These are phyloP conservation scores for Sturmia bella DNA, from an alignment of 2,888 invertebrate species.

Conservation along the genomic window DNA sequence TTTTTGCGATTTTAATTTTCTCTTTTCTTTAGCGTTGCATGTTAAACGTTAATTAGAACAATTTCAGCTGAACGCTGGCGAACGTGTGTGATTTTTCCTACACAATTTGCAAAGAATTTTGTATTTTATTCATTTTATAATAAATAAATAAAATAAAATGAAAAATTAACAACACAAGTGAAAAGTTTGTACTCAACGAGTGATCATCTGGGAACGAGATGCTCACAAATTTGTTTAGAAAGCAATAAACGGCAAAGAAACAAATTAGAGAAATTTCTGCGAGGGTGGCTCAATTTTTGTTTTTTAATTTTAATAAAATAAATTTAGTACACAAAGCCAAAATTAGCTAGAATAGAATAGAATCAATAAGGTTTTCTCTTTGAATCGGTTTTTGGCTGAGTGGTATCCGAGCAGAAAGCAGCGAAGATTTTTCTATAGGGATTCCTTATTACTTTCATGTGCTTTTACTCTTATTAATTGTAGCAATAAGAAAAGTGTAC, in stretches of 20 bases:
- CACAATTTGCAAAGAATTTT: conserved; percentile 56
- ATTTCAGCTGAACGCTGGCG: conserved; percentile 70
- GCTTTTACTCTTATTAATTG: too few species aligned
- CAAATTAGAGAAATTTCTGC: conserved; percentile 29
- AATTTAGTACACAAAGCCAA: too few species aligned
- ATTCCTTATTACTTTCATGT: too few species aligned
- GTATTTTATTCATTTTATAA: conserved; percentile 51
- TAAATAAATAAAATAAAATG: conserved; percentile 15
- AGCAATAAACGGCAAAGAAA: background rate
- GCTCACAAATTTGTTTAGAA: conserved; percentile 54
- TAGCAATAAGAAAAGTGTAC: too few species aligned
- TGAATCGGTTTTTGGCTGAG: too few species aligned
- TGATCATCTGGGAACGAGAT: conserved; percentile 64
- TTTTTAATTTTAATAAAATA: too few species aligned
- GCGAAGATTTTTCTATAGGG: too few species aligned
- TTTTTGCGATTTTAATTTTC: conserved; percentile 21
- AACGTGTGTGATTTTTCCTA: conserved; percentile 57
- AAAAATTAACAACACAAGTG: conserved; percentile 45
- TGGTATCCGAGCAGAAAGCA: too few species aligned
- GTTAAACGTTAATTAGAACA: conserved; percentile 71
- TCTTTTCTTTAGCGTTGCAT: conserved; percentile 62
- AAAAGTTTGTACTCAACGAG: conserved; percentile 38
- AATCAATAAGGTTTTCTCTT: too few species aligned
- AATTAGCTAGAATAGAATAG: too few species aligned
- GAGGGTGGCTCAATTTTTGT: conserved; percentile 25